Evolutionary conservation across 2,888 invertebrate species (phyloP).

Genomic region (Oligia fasciuncula): DNA sequence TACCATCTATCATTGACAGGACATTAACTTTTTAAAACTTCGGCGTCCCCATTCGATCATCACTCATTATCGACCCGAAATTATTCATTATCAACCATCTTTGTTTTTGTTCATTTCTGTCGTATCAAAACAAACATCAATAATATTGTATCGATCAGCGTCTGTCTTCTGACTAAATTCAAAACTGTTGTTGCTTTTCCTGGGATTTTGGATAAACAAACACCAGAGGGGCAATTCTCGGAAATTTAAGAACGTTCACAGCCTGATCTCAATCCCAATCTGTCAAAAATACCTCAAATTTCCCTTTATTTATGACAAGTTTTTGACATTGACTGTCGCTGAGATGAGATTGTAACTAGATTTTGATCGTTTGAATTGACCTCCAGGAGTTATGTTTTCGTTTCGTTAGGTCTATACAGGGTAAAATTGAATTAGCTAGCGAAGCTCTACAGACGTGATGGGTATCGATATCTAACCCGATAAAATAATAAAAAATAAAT

Average conservation of each 20-base stretch:
- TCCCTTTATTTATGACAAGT: too few relatives aligned
- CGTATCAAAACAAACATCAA: conserved; percentile 16
- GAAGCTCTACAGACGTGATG: too few relatives aligned
- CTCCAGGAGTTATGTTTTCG: not conserved
- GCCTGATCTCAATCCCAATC: too few relatives aligned
- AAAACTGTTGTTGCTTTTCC: not conserved
- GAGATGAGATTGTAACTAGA: too few relatives aligned
- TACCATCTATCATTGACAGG: conserved; percentile 31
- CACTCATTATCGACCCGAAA: conserved; percentile 39
- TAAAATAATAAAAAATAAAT: too few relatives aligned
- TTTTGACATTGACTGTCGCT: too few relatives aligned
- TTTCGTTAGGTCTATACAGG: not conserved
- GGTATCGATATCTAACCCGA: too few relatives aligned
- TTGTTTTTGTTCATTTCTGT: conserved; percentile 17
- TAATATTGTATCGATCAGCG: conserved; percentile 8
- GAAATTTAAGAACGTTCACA: too few relatives aligned
- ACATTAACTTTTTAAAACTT: conserved; percentile 42
- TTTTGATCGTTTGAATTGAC: too few relatives aligned
- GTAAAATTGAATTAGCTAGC: too few relatives aligned
- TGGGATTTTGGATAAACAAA: not conserved
- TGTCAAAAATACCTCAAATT: too few relatives aligned
- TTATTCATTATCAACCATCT: conserved; percentile 39
- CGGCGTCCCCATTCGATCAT: not conserved
- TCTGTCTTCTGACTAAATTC: conserved; percentile 14
- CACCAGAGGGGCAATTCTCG: too few relatives aligned